Conservation (phyloP, 2,888 invertebrate genomes). For the Meandrusa payeni region DNA sequence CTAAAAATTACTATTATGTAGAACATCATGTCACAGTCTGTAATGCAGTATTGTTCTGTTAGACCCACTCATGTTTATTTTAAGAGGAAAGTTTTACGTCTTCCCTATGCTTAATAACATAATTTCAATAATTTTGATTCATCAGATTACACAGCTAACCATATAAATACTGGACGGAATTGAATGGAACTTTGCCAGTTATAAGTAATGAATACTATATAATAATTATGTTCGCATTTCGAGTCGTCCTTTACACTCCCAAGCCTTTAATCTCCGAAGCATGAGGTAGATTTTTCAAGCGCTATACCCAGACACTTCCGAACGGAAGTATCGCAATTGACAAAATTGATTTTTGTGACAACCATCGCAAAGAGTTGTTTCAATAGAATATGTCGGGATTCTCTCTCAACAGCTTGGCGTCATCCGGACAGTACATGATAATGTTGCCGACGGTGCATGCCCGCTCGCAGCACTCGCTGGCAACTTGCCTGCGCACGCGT, state of each 20-base stretch:
- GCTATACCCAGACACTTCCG: slow-evolving; percentile 2
- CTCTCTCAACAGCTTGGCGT: slow-evolving; percentile 52
- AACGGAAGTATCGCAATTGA: not conserved
- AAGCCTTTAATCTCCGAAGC: slow-evolving; percentile 2
- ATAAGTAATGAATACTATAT: slow-evolving; percentile 4
- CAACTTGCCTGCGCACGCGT: slow-evolving; percentile 58
- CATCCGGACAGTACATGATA: slow-evolving; percentile 59
- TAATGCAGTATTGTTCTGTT: not conserved
- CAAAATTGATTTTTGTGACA: not conserved
- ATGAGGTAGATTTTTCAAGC: slow-evolving; percentile 19
- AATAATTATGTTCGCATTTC: not conserved
- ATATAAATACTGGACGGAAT: slow-evolving; percentile 23
- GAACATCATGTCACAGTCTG: not conserved
- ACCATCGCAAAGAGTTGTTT: not conserved
- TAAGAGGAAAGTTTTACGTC: slow-evolving; percentile 5
- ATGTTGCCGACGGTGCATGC: slow-evolving; percentile 59
- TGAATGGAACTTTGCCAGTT: slow-evolving; percentile 13
- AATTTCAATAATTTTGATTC: slow-evolving; percentile 15
- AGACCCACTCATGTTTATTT: slow-evolving; percentile 5
- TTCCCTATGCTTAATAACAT: not conserved
- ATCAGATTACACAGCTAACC: slow-evolving; percentile 24
- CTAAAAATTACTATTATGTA: no score
- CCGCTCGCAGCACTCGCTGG: slow-evolving; percentile 56
- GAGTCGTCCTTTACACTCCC: not conserved
- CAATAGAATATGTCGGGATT: slow-evolving; percentile 54